Evolutionary conservation across 2,888 invertebrate genomes (phyloP).

Genomic region (Aleiodes leptofemur): DNA sequence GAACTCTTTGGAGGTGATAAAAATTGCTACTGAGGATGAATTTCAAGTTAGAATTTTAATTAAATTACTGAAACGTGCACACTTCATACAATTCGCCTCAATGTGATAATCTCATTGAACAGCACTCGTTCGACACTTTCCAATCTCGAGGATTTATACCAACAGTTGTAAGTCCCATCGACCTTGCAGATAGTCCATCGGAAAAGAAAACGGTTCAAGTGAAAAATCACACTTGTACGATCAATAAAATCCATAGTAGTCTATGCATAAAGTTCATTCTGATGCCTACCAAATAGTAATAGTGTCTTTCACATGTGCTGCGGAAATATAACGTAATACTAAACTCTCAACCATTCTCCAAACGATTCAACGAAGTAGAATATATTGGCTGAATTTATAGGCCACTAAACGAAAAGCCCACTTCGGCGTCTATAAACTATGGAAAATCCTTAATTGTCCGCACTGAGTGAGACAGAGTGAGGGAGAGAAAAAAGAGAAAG

Average conservation of each 20-base stretch:
- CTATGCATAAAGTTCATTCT: slow-evolving; percentile 30
- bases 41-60: slow-evolving; percentile 19
- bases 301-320: slow-evolving; percentile 15
- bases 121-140: no score
- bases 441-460: slow-evolving; percentile 72
- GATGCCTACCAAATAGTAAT: slow-evolving; percentile 12
- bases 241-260: slow-evolving; percentile 31
- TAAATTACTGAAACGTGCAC: background rate
- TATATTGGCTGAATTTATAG: slow-evolving; percentile 65
- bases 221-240: slow-evolving; percentile 19
- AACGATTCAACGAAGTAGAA: slow-evolving; percentile 58
- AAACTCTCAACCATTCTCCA: slow-evolving; percentile 51
- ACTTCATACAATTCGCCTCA: no score
- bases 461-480: slow-evolving; percentile 55
- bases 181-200: no score
- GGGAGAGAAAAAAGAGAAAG: slow-evolving; percentile 7
- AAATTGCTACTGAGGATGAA: background rate
- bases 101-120: no score
- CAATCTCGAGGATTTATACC: no score
- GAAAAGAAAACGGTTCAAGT: background rate
- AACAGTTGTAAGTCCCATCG: no score
- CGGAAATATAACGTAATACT: slow-evolving; percentile 40
- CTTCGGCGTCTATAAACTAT: slow-evolving; percentile 67
- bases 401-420: slow-evolving; percentile 65
- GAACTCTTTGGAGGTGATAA: background rate